Evolutionary conservation across 2,797 vertebrate genomes (phyloP).

Genomic region (Avahi laniger): DNA sequence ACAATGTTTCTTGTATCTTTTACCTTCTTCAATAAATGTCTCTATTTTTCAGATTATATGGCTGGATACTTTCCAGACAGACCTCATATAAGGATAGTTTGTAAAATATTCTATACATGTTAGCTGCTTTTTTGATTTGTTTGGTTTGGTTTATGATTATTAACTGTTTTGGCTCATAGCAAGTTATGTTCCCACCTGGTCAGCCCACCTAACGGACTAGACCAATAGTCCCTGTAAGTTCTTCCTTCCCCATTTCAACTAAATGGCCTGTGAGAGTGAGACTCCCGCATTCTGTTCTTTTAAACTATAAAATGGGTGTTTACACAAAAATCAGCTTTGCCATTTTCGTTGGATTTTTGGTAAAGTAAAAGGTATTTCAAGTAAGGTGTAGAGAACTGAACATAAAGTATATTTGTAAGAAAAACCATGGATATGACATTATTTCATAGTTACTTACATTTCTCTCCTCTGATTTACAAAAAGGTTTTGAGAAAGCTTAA

Average conservation of each 20-base stretch:
- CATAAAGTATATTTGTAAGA: background rate
- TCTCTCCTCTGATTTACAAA: constrained; percentile 8
- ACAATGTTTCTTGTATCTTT: too few relatives aligned
- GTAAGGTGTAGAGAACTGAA: background rate
- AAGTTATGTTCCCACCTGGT: background rate
- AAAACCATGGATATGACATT: background rate
- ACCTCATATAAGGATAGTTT: background rate
- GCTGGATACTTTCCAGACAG: too few relatives aligned
- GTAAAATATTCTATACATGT: background rate
- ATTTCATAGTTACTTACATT: constrained; percentile 45
- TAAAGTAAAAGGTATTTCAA: constrained; percentile 41
- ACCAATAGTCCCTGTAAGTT: background rate
- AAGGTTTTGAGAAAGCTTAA: constrained; percentile 4
- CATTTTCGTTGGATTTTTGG: constrained; percentile 21
- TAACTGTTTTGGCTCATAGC: background rate
- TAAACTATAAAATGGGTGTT: constrained; percentile 16
- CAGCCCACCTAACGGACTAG: background rate
- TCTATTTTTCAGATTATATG: too few relatives aligned
- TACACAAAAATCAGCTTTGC: constrained; percentile 10
- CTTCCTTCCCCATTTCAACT: background rate
- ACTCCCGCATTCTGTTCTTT: background rate
- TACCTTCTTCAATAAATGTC: too few relatives aligned
- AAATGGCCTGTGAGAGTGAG: background rate
- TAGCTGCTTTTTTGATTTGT: background rate
- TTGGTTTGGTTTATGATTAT: background rate